These are phyloP conservation scores for Caenorhabditis parvicauda DNA, from an alignment of 2,888 invertebrate species.

Conservation along the genomic window DNA sequence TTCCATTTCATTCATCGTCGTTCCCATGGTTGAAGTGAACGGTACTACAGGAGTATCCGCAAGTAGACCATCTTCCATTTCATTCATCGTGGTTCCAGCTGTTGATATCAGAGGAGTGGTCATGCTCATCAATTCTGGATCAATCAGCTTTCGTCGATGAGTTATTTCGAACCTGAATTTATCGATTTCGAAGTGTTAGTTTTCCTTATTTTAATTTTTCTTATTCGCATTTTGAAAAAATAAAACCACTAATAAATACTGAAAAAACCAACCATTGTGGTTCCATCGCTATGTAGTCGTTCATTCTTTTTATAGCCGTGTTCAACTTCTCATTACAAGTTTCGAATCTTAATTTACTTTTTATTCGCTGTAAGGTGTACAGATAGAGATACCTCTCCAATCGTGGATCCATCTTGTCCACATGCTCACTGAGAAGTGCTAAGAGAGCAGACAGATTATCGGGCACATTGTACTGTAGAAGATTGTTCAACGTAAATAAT, in stretches of 20 bases:
- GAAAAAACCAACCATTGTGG: conserved; percentile 36
- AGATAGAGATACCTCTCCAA: no score
- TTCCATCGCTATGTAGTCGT: conserved; percentile 30
- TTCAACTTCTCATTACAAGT: conserved; percentile 34
- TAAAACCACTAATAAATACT: no score
- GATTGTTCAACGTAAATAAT: conserved; percentile 47
- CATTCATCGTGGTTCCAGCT: no score
- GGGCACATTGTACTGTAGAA: conserved; percentile 57
- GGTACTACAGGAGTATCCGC: no score
- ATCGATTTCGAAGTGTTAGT: not conserved
- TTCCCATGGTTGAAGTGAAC: no score
- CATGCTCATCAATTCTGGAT: no score
- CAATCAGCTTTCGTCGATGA: conserved; percentile 26
- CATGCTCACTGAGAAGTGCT: conserved; percentile 18
- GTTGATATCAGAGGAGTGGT: no score
- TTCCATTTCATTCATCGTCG: no score
- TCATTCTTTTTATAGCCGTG: conserved; percentile 39
- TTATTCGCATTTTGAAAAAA: no score
- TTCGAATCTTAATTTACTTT: no score
- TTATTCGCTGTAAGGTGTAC: no score
- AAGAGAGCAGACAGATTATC: conserved; percentile 48
- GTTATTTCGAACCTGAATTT: conserved; percentile 34
- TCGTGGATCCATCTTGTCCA: conserved; percentile 32
- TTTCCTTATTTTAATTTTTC: not conserved
- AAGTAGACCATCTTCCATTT: no score